Evolutionary conservation across 2,797 vertebrate genomes (phyloP), one percentile per base, ranked within the genome.

Genomic region (Oreochromis mossambicus): DNA sequence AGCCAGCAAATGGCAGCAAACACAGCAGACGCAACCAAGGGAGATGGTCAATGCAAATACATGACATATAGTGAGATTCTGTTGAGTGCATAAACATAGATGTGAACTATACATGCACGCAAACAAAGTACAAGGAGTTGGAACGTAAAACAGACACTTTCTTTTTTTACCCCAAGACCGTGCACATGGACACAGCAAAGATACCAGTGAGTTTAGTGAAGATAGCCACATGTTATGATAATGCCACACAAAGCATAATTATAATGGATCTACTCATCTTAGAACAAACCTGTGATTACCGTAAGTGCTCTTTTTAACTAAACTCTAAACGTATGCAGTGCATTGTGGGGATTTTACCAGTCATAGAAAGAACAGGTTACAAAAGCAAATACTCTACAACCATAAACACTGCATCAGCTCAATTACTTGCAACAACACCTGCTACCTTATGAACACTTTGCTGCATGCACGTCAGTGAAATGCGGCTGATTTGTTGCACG

Each of bases 1-100:
- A 89, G 79, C 87, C 81, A 86, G 87, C 38, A 83, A 91, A 94
- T 88, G 88, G 87, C 88, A 93, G 85, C 54, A 8, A 63, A 41
- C 73, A 14, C 43, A 36, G 54, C 48, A 38, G 90, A 86, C 82
- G 48, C 41, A 82, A 87, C 91, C 86, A 52, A 68, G 2, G 88
- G 90, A 92, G 90, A 87, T 4, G 21, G 81, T 38, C 5, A 55
- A 84, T 48, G 79, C 56, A 4, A 83, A 41, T 41, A 56, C 89
- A 52, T 83, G 91, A 83, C 87, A 85, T 85, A 70, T 84, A 89
- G 79, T 85, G 80, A 78, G 73, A 68, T 63, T 56, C 48, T 13
- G 70, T 78, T 58, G 84, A 83, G 84, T 46, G 41, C 80, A 66
- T 17, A 70, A 79, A 80, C 56, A 83, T 52, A 51, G 38, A 82